A percentile compares a stretch with the other conserved stretches of the same genome.
These are phyloP conservation scores for Falcunculus frontatus DNA, from an alignment of 2,113 vertebrate species.

Conservation along the genomic window DNA sequence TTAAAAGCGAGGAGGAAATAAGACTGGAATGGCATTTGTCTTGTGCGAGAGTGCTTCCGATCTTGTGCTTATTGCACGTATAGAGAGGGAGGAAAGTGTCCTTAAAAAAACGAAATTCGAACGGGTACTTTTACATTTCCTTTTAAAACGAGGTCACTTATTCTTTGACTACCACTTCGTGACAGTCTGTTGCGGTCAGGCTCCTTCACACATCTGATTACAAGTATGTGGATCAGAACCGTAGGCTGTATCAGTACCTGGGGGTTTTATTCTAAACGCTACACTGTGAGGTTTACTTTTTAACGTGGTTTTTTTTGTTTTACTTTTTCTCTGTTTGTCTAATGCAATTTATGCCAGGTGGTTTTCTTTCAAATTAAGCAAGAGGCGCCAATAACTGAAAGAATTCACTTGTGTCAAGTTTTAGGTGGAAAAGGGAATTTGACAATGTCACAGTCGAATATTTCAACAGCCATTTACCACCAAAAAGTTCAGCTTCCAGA, in stretches of 20 bases:
- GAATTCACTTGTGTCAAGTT: neutral
- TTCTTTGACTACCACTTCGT: neutral
- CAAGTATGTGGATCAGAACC: neutral
- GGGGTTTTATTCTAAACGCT: neutral
- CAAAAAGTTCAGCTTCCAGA: neutral
- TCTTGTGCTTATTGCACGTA: neutral
- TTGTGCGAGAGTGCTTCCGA: neutral
- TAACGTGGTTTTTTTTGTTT: neutral
- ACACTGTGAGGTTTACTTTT: neutral
- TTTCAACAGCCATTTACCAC: slow-evolving; percentile 29
- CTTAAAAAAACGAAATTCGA: neutral
- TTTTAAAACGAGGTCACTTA: neutral
- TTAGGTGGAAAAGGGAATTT: neutral
- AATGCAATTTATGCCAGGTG: neutral
- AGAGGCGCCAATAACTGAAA: neutral
- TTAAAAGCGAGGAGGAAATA: neutral
- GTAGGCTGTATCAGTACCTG: neutral
- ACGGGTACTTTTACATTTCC: neutral
- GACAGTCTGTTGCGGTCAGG: neutral
- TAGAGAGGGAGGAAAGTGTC: accelerated
- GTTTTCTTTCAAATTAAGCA: neutral
- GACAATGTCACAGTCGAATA: neutral
- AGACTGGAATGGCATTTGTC: neutral
- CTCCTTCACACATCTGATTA: neutral
- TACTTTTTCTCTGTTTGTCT: neutral